These are phyloP conservation scores for Apteryx owenii DNA, from an alignment of 2,113 vertebrate genomes.

Conservation along the genomic window DNA sequence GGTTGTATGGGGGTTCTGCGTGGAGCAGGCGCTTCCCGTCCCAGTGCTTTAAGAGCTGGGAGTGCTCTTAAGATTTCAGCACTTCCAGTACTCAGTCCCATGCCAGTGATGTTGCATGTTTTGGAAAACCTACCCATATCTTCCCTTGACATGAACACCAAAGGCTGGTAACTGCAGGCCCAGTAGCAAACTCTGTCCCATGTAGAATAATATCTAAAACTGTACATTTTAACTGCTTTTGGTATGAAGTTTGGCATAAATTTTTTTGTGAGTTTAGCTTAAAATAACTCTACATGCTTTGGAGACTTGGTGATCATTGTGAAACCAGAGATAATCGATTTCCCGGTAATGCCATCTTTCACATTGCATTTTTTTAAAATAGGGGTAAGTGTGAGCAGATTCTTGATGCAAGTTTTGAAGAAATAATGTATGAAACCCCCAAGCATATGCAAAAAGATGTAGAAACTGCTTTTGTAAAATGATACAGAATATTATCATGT, in stretches of 20 bases:
- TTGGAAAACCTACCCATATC: background rate
- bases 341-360: background rate
- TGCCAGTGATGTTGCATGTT: rapidly evolving
- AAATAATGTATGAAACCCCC: background rate
- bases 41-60: background rate
- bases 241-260: background rate
- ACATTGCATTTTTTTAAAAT: background rate
- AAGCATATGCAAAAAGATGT: background rate
- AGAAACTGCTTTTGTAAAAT: background rate
- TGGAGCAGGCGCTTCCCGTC: background rate
- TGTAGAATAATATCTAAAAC: background rate
- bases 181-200: background rate
- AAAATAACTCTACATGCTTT: background rate
- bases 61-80: rapidly evolving
- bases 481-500: background rate
- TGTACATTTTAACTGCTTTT: background rate
- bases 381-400: background rate
- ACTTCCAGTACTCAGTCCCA: rapidly evolving
- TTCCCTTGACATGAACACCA: rapidly evolving
- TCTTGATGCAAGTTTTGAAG: background rate
- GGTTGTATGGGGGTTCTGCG: rapidly evolving
- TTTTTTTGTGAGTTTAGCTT: background rate
- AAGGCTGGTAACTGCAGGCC: background rate
- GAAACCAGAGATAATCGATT: background rate
- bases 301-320: background rate